These are phyloP conservation scores for Ammodytes marinus DNA, from an alignment of 2,113 vertebrate species.

Conservation along the genomic window DNA sequence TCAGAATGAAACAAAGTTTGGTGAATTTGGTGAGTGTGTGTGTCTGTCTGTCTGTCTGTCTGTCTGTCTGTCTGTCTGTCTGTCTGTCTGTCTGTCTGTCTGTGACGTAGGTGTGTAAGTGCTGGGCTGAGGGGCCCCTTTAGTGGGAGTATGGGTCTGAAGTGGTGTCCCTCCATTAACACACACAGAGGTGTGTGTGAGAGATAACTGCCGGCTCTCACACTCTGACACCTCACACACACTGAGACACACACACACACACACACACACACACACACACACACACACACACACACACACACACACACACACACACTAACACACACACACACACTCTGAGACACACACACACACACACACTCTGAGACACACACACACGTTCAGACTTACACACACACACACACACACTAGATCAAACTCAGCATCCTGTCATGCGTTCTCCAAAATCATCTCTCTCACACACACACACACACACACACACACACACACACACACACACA, in stretches of 20 bases:
- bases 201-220: conserved; percentile 73
- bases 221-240: conserved; percentile 69
- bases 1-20: no score
- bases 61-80: not conserved
- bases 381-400: conserved; percentile 46
- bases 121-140: conserved; percentile 37
- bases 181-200: conserved; percentile 79
- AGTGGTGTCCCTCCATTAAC: conserved; percentile 82
- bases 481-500: conserved; percentile 44
- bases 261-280: conserved; percentile 62
- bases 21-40: not conserved
- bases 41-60: conserved; percentile 2
- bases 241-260: conserved; percentile 50
- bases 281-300: conserved; percentile 27
- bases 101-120: conserved; percentile 37
- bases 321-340: conserved; percentile 43
- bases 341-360: conserved; percentile 61
- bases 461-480: conserved; percentile 50
- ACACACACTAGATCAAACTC: conserved; percentile 1
- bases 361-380: conserved; percentile 34
- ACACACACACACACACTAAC: conserved; percentile 67
- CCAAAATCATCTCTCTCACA: conserved; percentile 14
- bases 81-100: conserved; percentile 14
- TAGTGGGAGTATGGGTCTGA: conserved; percentile 56
- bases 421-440: conserved; percentile 13